A percentile compares a stretch with the other conserved stretches of the same genome.
phyloP scores from a whole-genome alignment of 2,888 invertebrate genomes.

The Luperina testacea region DNA sequence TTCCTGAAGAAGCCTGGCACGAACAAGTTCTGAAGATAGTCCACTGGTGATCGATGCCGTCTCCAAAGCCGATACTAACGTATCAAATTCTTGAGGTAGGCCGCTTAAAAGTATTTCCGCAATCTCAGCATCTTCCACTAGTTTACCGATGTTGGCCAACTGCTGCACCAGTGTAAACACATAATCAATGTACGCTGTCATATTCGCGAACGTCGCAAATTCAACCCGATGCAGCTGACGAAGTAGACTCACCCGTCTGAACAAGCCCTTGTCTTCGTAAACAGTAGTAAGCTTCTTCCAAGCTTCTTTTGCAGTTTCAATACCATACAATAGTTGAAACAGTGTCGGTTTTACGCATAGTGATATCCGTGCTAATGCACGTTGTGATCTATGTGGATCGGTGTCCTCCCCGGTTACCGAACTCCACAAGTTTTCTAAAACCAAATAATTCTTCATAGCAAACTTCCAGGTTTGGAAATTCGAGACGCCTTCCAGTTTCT shows the following conservation, averaged over 20 bases:
- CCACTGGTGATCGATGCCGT: too few species aligned
- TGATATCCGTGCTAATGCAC: background rate
- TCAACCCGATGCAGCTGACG: constrained; percentile 5
- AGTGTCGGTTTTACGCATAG: constrained; percentile 6
- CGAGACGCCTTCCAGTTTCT: background rate
- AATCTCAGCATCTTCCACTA: too few species aligned
- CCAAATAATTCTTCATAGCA: constrained; percentile 2
- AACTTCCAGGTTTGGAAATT: background rate
- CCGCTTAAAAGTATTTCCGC: too few species aligned
- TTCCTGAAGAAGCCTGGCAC: too few species aligned
- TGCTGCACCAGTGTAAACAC: too few species aligned
- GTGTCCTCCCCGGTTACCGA: background rate
- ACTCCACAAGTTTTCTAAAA: constrained; percentile 1
- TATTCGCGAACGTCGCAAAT: constrained; percentile 7
- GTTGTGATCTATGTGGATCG: too few species aligned
- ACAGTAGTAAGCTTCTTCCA: constrained; percentile 1
- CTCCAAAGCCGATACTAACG: too few species aligned
- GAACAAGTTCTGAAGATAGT: too few species aligned
- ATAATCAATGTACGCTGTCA: constrained; percentile 3
- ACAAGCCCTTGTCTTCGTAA: too few species aligned
- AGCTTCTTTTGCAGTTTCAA: constrained; percentile 1
- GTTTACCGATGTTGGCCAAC: too few species aligned
- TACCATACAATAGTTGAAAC: constrained; percentile 4
- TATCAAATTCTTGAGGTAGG: too few species aligned
- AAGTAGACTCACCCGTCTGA: background rate